Evolutionary conservation across 2,888 invertebrate species (phyloP), one percentile per base, ranked within the genome.

Genomic region (Brassicogethes aeneus): DNA sequence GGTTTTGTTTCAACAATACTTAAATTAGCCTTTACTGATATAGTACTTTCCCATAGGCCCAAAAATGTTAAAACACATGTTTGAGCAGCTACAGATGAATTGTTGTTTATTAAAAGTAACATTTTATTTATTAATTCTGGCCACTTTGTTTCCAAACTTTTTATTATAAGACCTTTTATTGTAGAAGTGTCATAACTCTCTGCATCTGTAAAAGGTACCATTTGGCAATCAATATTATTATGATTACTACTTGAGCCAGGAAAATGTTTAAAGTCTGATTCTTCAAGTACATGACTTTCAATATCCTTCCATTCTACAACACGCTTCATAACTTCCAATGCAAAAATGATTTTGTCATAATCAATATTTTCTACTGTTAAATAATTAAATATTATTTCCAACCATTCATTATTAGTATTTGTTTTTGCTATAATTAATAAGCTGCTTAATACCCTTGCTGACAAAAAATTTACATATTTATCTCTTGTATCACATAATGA

Each of bases 271-370:
- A 67, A 12, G 59, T 61, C 54, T 17, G 69, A 15, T 69, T 87
- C 88, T 59, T 89, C 88, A 30, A 87, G 62, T 1, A 88, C 85
- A 70, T 89, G 89, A 53, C 80, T 76, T 60, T 84, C 81, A 16
- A 82, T 70, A 66, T 91, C 89, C 59, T 87, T 90, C 83, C 89
- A 90, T 60, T 91, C 90, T 0, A 91, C 85, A 56, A 91, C 85
- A 53, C 87, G 77, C 60, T 87, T 87, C 37, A 91, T 83, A 34
- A 91, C 79, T 61, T 90, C 89, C 53, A 91, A 70, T 48, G 85
- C 85, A 64, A 89, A 89, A 56, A 85, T 80, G 64, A 89, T 85
- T 65, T 86, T 85, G 39, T 74, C 70, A 59, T 77, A 76, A 63
- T 82, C 79, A 36, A 77, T 73, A 55, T 77, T 77, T 61, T 79